Percentiles rank a stretch among this genome's conserved stretches.
Evolutionary conservation across 2,888 invertebrate species (phyloP).

Genomic region (Allygus modestus): DNA sequence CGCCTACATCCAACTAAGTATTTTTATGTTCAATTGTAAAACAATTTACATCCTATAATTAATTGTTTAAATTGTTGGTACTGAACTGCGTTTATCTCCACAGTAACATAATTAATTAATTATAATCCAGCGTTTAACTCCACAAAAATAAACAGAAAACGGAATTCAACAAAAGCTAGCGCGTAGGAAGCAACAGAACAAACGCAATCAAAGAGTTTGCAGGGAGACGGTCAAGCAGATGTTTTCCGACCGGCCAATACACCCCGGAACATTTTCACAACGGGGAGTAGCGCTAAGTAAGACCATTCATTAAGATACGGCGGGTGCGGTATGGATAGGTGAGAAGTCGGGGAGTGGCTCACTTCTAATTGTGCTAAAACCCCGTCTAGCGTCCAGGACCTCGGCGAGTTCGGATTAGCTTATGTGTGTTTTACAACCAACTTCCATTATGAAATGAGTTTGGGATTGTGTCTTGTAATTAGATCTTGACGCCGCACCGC

Average conservation of each 20-base stretch:
- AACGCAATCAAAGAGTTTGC: too few species aligned
- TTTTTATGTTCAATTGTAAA: too few species aligned
- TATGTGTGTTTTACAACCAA: constrained; percentile 35
- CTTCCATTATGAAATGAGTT: constrained; percentile 57
- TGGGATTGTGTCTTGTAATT: constrained; percentile 38
- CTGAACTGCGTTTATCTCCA: too few species aligned
- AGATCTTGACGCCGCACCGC: constrained; percentile 22
- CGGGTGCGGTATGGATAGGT: constrained; percentile 48
- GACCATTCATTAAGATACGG: constrained; percentile 52
- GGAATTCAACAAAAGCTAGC: too few species aligned
- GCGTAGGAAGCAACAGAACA: too few species aligned
- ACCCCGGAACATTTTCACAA: neutral
- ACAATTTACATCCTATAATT: too few species aligned
- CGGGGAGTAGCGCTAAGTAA: constrained; percentile 53
- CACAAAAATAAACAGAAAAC: too few species aligned
- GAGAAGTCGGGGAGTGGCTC: constrained; percentile 33
- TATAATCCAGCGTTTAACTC: too few species aligned
- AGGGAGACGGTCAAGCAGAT: neutral
- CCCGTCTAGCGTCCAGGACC: neutral
- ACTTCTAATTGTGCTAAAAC: constrained; percentile 58
- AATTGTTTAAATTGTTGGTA: too few species aligned
- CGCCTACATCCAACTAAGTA: too few species aligned
- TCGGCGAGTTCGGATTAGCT: constrained; percentile 26
- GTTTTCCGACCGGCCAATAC: neutral
- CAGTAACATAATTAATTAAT: too few species aligned